Base-by-base conservation (phyloP, 1,140 invertebrate genomes). In the Ceratina japonica region DNA sequence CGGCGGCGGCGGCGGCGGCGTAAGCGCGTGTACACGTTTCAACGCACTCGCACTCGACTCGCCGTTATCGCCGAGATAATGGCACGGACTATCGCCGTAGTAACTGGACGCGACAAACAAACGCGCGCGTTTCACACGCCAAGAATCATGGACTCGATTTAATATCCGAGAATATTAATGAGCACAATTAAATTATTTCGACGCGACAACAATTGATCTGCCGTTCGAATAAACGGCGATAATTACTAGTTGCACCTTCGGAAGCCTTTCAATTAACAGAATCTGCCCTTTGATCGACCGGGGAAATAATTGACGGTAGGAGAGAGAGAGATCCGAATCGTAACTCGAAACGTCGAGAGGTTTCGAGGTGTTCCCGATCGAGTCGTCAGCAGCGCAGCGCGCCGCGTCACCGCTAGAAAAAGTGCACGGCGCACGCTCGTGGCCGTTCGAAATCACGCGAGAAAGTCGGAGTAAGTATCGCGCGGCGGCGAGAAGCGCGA, bases 391-490 rank as follows among this genome's bases (percentile, higher is more conserved):
- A n/a, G 27, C 27, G 27, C 27, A 31, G 27, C 27, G 27, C 27
- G 27, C 3, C 37, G 59, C 75, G 75, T 49, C 59, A 54, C 49
- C 59, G 31, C 59, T 78, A 79, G 63, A 82, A 82, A 82, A 79
- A 74, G 63, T 44, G 68, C 27, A 63, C 69, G 52, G 75, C 75
- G 75, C 68, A 68, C 79, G 74, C 65, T 49, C 73, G 76, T 44
- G 54, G 24, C 70, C 49, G 75, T 79, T 79, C 54, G 71, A 75
- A 81, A 71, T 78, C 69, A 56, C 80, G 54, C 80, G 80, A 85
- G 83, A 85, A 85, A 85, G 83, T 85, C 71, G 75, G 61, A 59
- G 75, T 72, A 69, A 59, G 75, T 72, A 69, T 69, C 78, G 61
- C 65, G 75, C 37, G 37, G 37, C 44, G 74, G 74, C 51, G 79